phyloP scores from a whole-genome alignment of 2,113 vertebrate genomes.

The Anhinga anhinga region DNA sequence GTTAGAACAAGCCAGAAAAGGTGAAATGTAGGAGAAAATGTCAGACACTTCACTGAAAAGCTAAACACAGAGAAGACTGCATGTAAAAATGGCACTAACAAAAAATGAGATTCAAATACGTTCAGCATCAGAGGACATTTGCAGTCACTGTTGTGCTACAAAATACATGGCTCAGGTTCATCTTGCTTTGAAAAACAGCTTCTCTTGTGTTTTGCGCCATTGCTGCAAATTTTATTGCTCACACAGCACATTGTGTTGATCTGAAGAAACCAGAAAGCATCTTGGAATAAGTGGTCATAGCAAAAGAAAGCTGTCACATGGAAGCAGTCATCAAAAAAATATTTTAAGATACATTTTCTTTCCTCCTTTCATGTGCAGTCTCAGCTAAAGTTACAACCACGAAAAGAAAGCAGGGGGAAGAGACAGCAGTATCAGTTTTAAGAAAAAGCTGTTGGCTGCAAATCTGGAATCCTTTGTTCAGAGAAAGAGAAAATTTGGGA shows the following conservation, averaged over 20 bases:
- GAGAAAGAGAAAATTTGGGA: not conserved
- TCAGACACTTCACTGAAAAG: not conserved
- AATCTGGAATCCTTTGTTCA: not conserved
- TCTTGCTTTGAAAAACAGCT: not conserved
- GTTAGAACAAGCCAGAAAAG: not conserved
- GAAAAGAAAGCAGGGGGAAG: not conserved
- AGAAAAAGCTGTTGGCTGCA: not conserved
- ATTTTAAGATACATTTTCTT: not conserved
- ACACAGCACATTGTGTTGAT: not conserved
- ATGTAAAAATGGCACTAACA: not conserved
- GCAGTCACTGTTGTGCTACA: not conserved
- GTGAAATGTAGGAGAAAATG: not conserved
- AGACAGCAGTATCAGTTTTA: not conserved
- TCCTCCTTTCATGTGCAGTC: not conserved
- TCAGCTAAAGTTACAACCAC: not conserved
- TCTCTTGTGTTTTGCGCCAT: not conserved
- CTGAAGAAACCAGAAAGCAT: not conserved
- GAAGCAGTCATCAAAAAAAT: not conserved
- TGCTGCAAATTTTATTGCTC: not conserved
- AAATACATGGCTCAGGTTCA: not conserved
- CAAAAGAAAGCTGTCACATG: not conserved
- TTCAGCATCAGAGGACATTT: not conserved
- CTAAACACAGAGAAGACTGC: not conserved
- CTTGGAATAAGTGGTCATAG: not conserved
- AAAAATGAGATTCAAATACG: not conserved